Conservation (phyloP, 1,140 invertebrate genomes). For the Myzus persicae region DNA sequence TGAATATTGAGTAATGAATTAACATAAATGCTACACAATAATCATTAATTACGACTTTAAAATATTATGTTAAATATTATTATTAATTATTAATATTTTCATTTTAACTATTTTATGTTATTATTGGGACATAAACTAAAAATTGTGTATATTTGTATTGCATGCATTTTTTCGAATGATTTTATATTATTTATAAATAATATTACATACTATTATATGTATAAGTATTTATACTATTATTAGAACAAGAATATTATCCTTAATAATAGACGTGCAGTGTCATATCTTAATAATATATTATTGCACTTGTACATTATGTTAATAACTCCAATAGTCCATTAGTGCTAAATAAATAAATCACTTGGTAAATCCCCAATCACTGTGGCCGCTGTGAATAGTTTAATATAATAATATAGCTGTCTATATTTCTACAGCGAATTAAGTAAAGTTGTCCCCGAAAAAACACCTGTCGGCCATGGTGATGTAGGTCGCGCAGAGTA, state of each 20-base stretch:
- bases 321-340: neutral
- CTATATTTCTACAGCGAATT: neutral
- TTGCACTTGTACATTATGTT: too few species aligned
- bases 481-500: neutral
- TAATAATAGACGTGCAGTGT: too few species aligned
- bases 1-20: neutral
- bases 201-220: too few species aligned
- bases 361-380: neutral
- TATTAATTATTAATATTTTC: too few species aligned
- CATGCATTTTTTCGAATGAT: neutral
- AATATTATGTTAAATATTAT: too few species aligned
- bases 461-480: neutral
- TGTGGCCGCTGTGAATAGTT: neutral
- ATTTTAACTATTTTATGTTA: too few species aligned
- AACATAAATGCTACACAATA: neutral
- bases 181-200: too few species aligned
- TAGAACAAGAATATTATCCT: too few species aligned
- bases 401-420: neutral
- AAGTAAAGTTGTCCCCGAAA: neutral
- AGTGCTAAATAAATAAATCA: neutral
- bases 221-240: too few species aligned
- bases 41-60: neutral
- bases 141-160: neutral
- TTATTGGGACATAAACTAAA: too few species aligned
- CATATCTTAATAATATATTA: too few species aligned